These are phyloP conservation scores for Choristoneura rosaceana DNA, from an alignment of 2,888 invertebrate genomes.

Conservation along the genomic window DNA sequence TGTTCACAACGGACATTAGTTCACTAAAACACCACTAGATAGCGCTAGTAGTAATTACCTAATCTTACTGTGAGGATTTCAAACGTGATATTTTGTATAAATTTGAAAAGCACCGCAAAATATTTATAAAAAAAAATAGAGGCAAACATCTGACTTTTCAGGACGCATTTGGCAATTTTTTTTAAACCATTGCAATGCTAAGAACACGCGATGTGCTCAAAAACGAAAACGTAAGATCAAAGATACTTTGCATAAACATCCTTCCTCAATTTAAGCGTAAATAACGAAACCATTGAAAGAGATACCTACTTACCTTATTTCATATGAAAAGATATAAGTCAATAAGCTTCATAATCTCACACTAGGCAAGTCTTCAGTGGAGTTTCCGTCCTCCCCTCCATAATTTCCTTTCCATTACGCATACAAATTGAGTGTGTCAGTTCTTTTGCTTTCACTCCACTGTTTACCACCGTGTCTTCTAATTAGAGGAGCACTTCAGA, in stretches of 20 bases:
- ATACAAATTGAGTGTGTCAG: constrained; percentile 40
- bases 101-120: no score
- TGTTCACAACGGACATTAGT: no score
- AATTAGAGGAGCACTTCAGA: constrained; percentile 38
- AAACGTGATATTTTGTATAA: no score
- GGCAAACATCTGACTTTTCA: no score
- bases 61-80: no score
- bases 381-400: background rate
- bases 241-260: background rate
- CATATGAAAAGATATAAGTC: constrained; percentile 3
- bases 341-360: constrained; percentile 10
- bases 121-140: no score
- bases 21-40: no score
- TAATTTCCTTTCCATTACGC: constrained; percentile 32
- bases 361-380: background rate
- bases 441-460: constrained; percentile 32
- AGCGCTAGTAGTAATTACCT: no score
- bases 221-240: background rate
- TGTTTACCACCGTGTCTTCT: constrained; percentile 36
- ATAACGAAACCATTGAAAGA: background rate
- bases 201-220: background rate
- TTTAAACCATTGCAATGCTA: background rate
- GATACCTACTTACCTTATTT: background rate
- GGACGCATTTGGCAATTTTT: no score
- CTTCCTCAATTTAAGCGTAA: background rate